These are phyloP conservation scores for Bubo blakistoni DNA, from an alignment of 2,113 vertebrate genomes.

Conservation along the genomic window DNA sequence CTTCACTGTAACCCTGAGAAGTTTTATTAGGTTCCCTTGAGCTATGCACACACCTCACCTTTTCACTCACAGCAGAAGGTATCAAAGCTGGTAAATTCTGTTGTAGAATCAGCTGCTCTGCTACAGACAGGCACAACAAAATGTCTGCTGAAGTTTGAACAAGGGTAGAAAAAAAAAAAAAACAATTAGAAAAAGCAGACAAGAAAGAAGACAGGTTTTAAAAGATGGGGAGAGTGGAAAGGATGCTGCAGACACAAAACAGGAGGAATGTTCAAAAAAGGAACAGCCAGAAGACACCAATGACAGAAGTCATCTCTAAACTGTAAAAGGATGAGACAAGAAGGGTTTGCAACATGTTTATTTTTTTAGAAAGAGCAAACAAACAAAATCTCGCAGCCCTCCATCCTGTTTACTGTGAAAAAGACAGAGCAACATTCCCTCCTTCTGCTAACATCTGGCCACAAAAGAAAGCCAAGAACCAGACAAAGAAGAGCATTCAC, in stretches of 20 bases:
- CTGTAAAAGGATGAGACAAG: background rate
- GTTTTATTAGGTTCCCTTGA: background rate
- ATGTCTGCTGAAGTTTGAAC: background rate
- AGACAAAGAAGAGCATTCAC: background rate
- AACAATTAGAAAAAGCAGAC: background rate
- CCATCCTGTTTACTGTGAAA: background rate
- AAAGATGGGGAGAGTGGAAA: background rate
- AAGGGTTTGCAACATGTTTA: background rate
- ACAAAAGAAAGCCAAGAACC: conserved; percentile 4
- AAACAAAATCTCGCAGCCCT: background rate
- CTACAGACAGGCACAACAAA: background rate
- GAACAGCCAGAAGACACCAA: background rate
- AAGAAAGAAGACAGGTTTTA: background rate
- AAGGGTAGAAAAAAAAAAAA: background rate
- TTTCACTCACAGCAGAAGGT: background rate
- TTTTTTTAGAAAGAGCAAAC: background rate
- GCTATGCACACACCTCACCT: background rate
- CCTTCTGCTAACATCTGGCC: conserved; percentile 21
- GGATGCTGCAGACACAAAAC: background rate
- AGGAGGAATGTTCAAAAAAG: background rate
- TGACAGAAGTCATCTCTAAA: background rate
- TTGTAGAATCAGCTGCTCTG: background rate
- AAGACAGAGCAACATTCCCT: background rate
- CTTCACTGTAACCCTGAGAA: background rate
- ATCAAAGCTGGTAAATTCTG: background rate